A percentile compares a stretch with the other conserved stretches of the same genome.
phyloP scores from a whole-genome alignment of 2,888 invertebrate species.

The Scrobipalpa atriplicella region DNA sequence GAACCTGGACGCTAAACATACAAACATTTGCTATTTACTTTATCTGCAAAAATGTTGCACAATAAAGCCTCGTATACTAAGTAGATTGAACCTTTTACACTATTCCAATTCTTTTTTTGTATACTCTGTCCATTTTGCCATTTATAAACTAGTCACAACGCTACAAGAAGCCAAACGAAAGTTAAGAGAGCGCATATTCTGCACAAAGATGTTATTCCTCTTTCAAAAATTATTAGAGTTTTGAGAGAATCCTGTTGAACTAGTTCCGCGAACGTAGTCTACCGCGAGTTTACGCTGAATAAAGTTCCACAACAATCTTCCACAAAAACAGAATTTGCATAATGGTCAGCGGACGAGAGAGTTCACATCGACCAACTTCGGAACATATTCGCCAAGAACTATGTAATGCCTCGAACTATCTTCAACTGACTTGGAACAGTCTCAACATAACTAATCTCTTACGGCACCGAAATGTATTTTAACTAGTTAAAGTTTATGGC shows the following conservation, averaged over 20 bases:
- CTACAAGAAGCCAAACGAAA: not conserved
- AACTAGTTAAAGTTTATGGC: constrained; percentile 14
- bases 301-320: constrained; percentile 16
- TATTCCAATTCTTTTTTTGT: too few relatives aligned
- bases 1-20: constrained; percentile 89
- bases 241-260: constrained; percentile 13
- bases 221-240: not conserved
- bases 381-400: constrained; percentile 19
- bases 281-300: constrained; percentile 16
- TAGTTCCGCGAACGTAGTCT: constrained; percentile 17
- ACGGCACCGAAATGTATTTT: constrained; percentile 1
- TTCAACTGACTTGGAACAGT: constrained; percentile 11
- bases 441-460: constrained; percentile 12
- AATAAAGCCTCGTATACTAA: too few relatives aligned
- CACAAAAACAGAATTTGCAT: constrained; percentile 20
- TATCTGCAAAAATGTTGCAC: too few relatives aligned
- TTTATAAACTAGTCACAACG: not conserved
- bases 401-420: constrained; percentile 22
- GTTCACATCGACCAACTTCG: constrained; percentile 20
- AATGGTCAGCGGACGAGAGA: not conserved
- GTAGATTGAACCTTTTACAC: too few relatives aligned
- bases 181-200: not conserved
- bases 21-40: too few relatives aligned
- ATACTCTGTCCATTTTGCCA: too few relatives aligned
- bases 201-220: not conserved